A percentile compares a stretch with the other conserved stretches of the same genome.
phyloP scores from a whole-genome alignment of 2,888 invertebrate species.

The Graphium colonna region DNA sequence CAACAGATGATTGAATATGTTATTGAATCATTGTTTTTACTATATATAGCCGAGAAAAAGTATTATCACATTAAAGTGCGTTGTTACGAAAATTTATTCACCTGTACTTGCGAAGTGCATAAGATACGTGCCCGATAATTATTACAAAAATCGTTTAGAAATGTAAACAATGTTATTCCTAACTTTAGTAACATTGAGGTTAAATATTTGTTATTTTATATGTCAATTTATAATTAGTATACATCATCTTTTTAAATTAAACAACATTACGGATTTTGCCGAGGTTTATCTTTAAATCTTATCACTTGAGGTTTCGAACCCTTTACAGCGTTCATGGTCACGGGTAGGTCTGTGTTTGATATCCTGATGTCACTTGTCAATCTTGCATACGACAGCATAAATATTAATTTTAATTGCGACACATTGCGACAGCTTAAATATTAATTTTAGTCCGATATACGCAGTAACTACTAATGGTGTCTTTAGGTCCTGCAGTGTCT shows the following conservation, averaged over 20 bases:
- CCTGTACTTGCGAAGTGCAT: background rate
- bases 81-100: conserved; percentile 3
- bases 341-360: no score
- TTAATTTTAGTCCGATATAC: no score
- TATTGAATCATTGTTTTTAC: background rate
- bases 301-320: no score
- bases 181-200: background rate
- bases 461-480: no score
- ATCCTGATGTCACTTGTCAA: no score
- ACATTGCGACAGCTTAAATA: background rate
- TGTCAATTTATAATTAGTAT: background rate
- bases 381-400: background rate
- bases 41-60: conserved; percentile 11
- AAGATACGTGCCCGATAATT: conserved; percentile 19
- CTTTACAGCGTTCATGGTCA: no score
- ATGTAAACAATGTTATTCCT: background rate
- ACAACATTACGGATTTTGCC: no score
- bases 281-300: no score
- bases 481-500: no score
- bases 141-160: background rate
- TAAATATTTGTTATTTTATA: background rate
- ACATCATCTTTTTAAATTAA: no score
- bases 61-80: background rate
- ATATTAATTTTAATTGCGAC: background rate
- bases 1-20: conserved; percentile 2